Evolutionary conservation across 1,140 invertebrate species (phyloP).

Genomic region (Trinorchestia longiramus): DNA sequence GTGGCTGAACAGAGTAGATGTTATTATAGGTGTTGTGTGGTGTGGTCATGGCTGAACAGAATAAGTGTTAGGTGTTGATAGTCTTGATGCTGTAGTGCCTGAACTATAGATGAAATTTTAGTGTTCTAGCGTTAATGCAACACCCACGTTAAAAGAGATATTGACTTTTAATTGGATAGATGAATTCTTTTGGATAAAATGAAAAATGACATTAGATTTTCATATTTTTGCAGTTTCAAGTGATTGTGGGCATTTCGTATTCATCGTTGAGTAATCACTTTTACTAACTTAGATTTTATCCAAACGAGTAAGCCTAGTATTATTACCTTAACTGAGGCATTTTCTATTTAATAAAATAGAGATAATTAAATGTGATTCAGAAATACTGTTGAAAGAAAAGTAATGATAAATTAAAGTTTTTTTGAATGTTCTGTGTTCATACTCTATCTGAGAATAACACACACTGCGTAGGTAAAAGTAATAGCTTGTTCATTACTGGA

Average conservation of each 20-base stretch:
- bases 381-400: neutral
- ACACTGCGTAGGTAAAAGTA: neutral
- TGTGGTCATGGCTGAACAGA: neutral
- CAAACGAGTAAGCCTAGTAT: too few relatives aligned
- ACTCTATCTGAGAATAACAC: neutral
- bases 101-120: constrained; percentile 27
- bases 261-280: neutral
- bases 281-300: neutral
- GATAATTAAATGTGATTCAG: neutral
- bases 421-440: neutral
- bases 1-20: neutral
- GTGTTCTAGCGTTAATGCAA: constrained; percentile 1
- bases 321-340: too few relatives aligned
- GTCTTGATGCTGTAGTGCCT: constrained; percentile 42
- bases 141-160: neutral
- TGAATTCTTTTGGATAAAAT: neutral
- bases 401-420: neutral
- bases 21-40: neutral
- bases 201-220: neutral
- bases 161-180: neutral
- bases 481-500: neutral
- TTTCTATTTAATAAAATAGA: neutral
- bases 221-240: neutral
- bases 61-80: neutral
- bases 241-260: neutral